Evolutionary conservation across 2,113 vertebrate species (phyloP).

Genomic region (Numida meleagris): DNA sequence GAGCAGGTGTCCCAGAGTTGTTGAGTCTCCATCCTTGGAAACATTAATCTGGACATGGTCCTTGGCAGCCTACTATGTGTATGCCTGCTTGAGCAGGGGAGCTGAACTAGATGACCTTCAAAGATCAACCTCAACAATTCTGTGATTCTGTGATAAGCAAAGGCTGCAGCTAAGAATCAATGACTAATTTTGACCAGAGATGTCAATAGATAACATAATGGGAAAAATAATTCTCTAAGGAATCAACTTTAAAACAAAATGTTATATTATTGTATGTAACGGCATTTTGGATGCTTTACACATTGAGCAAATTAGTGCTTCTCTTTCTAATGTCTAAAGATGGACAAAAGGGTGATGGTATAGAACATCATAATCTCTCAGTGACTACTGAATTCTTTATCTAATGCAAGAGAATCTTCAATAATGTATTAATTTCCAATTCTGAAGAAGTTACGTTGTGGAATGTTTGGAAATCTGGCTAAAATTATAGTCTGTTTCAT

Average conservation of each 20-base stretch:
- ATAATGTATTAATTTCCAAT: background rate
- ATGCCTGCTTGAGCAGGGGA: background rate
- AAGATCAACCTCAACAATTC: background rate
- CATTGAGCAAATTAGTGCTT: background rate
- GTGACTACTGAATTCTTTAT: background rate
- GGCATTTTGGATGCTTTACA: background rate
- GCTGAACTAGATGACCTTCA: background rate
- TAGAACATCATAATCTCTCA: background rate
- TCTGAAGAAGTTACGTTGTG: background rate
- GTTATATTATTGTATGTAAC: no score
- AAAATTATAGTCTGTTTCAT: background rate
- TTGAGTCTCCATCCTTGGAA: background rate
- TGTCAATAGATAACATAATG: background rate
- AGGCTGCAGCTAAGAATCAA: background rate
- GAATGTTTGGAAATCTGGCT: background rate
- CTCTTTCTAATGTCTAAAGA: background rate
- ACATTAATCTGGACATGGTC: background rate
- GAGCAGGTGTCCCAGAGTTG: background rate
- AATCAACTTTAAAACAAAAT: background rate
- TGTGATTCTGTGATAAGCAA: background rate
- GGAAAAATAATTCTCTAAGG: background rate
- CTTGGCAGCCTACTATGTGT: background rate
- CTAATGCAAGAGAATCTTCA: background rate
- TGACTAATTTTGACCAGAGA: background rate
- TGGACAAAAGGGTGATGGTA: background rate